phyloP scores from a whole-genome alignment of 2,113 vertebrate species.

The Channa maculata region DNA sequence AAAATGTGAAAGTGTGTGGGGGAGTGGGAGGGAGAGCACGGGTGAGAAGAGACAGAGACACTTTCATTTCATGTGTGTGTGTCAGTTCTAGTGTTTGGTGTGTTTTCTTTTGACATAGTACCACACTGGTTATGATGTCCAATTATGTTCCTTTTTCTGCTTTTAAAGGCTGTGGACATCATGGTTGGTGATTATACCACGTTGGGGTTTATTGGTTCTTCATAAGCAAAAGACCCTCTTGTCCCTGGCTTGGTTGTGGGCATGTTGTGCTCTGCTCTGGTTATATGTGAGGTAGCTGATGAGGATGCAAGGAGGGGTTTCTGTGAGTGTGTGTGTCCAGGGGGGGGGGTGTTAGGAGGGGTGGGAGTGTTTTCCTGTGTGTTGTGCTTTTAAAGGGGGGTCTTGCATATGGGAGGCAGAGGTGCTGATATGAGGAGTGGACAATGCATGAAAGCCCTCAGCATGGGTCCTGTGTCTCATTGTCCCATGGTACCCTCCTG shows the following conservation, averaged over 20 bases:
- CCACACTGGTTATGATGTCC: background rate
- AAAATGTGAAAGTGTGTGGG: constrained; percentile 63
- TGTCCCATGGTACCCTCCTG: constrained; percentile 85
- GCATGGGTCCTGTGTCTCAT: constrained; percentile 85
- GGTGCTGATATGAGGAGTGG: constrained; percentile 84
- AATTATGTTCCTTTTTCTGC: background rate
- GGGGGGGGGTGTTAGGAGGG: constrained; percentile 3
- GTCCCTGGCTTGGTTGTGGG: constrained; percentile 50
- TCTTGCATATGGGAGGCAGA: constrained; percentile 73
- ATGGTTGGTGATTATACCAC: constrained; percentile 24
- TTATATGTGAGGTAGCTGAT: constrained; percentile 61
- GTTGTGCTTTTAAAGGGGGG: constrained; percentile 61
- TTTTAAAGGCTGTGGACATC: constrained; percentile 8
- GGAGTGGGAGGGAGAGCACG: constrained; percentile 39
- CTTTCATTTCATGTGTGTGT: constrained; percentile 44
- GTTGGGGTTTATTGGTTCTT: constrained; percentile 58
- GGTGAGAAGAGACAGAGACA: constrained; percentile 33
- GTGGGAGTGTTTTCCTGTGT: constrained; percentile 63
- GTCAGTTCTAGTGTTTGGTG: constrained; percentile 1
- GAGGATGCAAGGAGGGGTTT: constrained; percentile 29
- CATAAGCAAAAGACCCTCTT: constrained; percentile 42
- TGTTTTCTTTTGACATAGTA: constrained; percentile 37
- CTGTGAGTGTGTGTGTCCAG: constrained; percentile 24
- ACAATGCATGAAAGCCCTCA: constrained; percentile 86
- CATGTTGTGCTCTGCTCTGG: constrained; percentile 65